A percentile compares a stretch with the other conserved stretches of the same genome.
Evolutionary conservation across 2,888 invertebrate species (phyloP).

Genomic region (Tromatobia lineatoria): DNA sequence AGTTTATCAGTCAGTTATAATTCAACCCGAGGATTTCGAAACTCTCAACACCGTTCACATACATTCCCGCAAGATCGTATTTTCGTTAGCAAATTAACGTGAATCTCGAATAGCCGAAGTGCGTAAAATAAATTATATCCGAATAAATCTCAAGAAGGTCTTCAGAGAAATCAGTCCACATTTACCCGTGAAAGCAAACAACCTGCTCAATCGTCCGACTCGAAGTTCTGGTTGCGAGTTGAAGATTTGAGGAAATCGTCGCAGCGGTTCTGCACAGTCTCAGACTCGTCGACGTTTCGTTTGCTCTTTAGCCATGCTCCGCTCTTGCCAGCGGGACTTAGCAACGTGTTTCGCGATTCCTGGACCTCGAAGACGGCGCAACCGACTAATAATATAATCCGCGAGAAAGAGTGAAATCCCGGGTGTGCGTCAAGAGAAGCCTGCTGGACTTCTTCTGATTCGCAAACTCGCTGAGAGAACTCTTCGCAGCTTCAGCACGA

Average conservation of each 20-base stretch:
- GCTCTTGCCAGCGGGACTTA: conserved; percentile 8
- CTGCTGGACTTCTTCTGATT: conserved; percentile 29
- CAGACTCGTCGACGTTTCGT: background rate
- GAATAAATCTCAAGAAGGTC: background rate
- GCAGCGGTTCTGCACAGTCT: conserved; percentile 34
- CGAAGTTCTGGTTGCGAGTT: conserved; percentile 30
- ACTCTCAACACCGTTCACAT: too few species aligned
- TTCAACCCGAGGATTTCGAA: too few species aligned
- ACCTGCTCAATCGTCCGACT: background rate
- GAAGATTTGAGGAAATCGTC: conserved; percentile 53
- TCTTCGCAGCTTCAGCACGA: conserved; percentile 24
- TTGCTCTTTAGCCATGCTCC: conserved; percentile 10
- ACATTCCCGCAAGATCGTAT: background rate
- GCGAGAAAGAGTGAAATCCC: conserved; percentile 40
- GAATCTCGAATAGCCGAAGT: too few species aligned
- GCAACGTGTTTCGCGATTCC: conserved; percentile 24
- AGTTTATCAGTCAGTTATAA: too few species aligned
- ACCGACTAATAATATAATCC: conserved; percentile 65
- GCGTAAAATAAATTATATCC: background rate
- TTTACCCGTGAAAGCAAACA: conserved; percentile 43
- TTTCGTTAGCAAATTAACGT: background rate
- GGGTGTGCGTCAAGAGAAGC: conserved; percentile 38
- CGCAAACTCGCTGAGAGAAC: conserved; percentile 17
- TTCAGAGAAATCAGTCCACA: conserved; percentile 38
- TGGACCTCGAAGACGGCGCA: conserved; percentile 32